A percentile compares a stretch with the other conserved stretches of the same genome.
Conservation (phyloP, 1,140 invertebrate species). For the Dendrolimus punctatus region DNA sequence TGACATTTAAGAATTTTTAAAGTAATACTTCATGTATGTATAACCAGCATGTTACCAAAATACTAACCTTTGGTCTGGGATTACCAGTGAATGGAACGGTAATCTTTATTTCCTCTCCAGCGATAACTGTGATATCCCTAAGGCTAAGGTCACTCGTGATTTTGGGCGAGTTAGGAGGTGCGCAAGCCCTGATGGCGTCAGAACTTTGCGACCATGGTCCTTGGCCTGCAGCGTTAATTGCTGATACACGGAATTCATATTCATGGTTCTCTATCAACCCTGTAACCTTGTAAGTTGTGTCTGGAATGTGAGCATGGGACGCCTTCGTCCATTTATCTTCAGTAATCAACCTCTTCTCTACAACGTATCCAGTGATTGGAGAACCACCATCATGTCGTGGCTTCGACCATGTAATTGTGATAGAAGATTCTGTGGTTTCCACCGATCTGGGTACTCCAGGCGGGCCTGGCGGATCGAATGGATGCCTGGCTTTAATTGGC, state of each 20-base stretch:
- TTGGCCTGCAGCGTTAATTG: slow-evolving; percentile 96
- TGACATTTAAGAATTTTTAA: background rate
- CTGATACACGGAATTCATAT: slow-evolving; percentile 97
- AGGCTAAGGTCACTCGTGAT: slow-evolving; percentile 95
- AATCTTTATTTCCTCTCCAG: slow-evolving; percentile 96
- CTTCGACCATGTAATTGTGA: slow-evolving; percentile 94
- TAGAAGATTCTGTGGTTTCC: slow-evolving; percentile 93
- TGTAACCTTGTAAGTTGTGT: slow-evolving; percentile 86
- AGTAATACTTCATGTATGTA: background rate
- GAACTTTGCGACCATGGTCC: slow-evolving; percentile 93
- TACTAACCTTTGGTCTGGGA: slow-evolving; percentile 84
- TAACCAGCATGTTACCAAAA: no score
- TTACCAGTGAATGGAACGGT: slow-evolving; percentile 93
- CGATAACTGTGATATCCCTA: slow-evolving; percentile 94
- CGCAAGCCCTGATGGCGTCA: slow-evolving; percentile 90
- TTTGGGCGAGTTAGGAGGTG: slow-evolving; percentile 90
- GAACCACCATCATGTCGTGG: slow-evolving; percentile 95
- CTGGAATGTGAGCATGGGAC: slow-evolving; percentile 85
- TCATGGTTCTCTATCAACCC: slow-evolving; percentile 95
- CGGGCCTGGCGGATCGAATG: slow-evolving; percentile 93
- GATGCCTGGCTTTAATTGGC: slow-evolving; percentile 94
- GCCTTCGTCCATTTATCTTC: slow-evolving; percentile 95
- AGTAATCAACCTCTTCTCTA: slow-evolving; percentile 92
- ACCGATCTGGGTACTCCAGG: slow-evolving; percentile 90
- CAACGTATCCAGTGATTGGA: slow-evolving; percentile 91